Percentiles rank a stretch among this genome's conserved stretches.
These are phyloP conservation scores for Patagioenas fasciata DNA, from an alignment of 2,113 vertebrate genomes.

Conservation along the genomic window DNA sequence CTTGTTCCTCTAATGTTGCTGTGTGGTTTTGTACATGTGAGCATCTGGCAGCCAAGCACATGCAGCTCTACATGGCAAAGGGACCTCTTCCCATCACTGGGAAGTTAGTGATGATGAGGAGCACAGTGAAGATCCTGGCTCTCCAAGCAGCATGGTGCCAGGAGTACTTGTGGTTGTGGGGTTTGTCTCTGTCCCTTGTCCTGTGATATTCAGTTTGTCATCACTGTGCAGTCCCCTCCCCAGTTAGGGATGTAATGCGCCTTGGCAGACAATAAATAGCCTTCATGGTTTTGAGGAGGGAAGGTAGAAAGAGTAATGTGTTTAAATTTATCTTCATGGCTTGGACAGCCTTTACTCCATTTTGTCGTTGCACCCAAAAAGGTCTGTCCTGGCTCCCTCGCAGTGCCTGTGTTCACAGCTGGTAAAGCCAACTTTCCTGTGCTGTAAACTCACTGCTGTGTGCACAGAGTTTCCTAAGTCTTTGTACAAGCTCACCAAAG, in stretches of 20 bases:
- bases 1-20: neutral
- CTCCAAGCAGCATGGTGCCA: rapidly evolving
- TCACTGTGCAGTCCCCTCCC: neutral
- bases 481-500: neutral
- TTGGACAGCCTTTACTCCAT: neutral
- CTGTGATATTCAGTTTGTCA: neutral
- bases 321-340: neutral
- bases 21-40: rapidly evolving
- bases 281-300: neutral
- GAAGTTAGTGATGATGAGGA: neutral
- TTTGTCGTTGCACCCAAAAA: neutral
- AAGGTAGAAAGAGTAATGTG: neutral
- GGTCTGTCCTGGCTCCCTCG: rapidly evolving
- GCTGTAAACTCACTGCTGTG: rapidly evolving
- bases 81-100: neutral
- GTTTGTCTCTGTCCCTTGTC: neutral
- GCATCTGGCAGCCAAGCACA: neutral
- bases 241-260: neutral
- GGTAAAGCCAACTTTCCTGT: neutral
- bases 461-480: neutral
- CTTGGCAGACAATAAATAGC: neutral
- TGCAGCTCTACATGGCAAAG: rapidly evolving
- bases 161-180: neutral
- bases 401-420: rapidly evolving
- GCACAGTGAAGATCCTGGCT: neutral